Conservation (phyloP, 2,888 invertebrate genomes). For the Anticlea derivata region DNA sequence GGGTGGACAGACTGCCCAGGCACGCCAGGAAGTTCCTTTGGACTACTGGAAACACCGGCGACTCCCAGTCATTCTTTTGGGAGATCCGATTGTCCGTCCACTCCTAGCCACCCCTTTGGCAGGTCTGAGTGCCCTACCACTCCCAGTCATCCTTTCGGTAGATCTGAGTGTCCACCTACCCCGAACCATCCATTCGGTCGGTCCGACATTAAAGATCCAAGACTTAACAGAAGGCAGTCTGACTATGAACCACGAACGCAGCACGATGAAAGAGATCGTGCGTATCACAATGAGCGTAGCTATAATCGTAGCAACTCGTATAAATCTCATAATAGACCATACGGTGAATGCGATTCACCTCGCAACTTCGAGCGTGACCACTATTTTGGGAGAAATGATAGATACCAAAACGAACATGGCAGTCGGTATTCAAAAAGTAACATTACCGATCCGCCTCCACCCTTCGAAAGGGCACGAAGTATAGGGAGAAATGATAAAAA, state of each 20-base stretch:
- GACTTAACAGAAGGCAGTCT: constrained; percentile 53
- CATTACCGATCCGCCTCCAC: constrained; percentile 1
- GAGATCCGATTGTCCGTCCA: constrained; percentile 39
- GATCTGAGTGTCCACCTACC: constrained; percentile 40
- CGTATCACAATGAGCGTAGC: constrained; percentile 50
- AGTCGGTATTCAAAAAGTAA: constrained; percentile 18
- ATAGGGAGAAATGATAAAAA: constrained; percentile 28
- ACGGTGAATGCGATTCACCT: constrained; percentile 40
- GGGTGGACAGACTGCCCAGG: constrained; percentile 50
- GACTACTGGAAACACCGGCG: constrained; percentile 49
- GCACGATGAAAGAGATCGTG: constrained; percentile 51
- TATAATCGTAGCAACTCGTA: constrained; percentile 39
- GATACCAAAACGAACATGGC: constrained; percentile 24
- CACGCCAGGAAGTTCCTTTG: constrained; percentile 53
- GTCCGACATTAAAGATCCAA: constrained; percentile 57
- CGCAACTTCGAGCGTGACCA: constrained; percentile 48
- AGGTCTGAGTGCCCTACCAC: constrained; percentile 38
- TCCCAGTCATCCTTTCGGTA: constrained; percentile 43
- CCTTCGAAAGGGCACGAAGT: constrained; percentile 21
- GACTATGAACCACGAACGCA: constrained; percentile 51
- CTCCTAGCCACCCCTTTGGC: constrained; percentile 41
- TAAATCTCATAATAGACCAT: constrained; percentile 42
- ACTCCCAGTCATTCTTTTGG: constrained; percentile 56
- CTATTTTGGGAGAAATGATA: constrained; percentile 46
- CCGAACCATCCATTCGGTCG: constrained; percentile 43